Evolutionary conservation across 2,113 vertebrate genomes (phyloP), one percentile per base, ranked within the genome.

Genomic region (Megaceryle torquata): DNA sequence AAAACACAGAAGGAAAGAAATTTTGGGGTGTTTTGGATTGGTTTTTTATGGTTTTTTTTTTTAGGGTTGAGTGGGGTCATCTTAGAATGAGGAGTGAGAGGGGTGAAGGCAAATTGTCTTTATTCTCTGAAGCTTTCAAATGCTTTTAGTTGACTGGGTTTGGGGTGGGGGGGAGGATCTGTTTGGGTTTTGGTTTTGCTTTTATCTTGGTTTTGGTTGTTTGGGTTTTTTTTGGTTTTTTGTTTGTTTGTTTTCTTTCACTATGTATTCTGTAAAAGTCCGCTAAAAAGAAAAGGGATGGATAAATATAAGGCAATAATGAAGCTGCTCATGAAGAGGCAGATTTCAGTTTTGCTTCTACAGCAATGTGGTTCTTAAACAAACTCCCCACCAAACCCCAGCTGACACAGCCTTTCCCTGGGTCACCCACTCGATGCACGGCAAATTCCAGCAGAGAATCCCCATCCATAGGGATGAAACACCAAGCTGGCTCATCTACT

Each of bases 361-460:
- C 35, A 57, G 37, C 48, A 56, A 14, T 0, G 1, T 2, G 26
- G 25, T 44, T n/a, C 50, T 53, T 15, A 4, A 37, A 1, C 19
- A 4, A 37, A 1, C 19, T 39, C 5, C 31, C 21, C 56, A 15
- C 44, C 13, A 50, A 82, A 13, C 51, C 26, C 29, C 10, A 5
- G 19, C 19, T 5, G 31, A 31, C 21, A 11, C 50, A 60, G 31
- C 15, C 46, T 48, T 48, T 41, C 12, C 48, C 31, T 10, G 6
- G 2, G 2, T 31, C 60, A 31, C 2, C 10, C 5, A 3, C 13
- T 5, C 1, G 57, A 25, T 10, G 4, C 9, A 25, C 0, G 3
- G 46, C 79, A 82, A 19, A 29, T 31, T 64, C 64, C 56, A 41
- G 14, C 0, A 0, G 8, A 86, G 53, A 83, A 43, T 83, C 56